Conservation (phyloP, 1,140 invertebrate species). For the Pogonus chalceus region DNA sequence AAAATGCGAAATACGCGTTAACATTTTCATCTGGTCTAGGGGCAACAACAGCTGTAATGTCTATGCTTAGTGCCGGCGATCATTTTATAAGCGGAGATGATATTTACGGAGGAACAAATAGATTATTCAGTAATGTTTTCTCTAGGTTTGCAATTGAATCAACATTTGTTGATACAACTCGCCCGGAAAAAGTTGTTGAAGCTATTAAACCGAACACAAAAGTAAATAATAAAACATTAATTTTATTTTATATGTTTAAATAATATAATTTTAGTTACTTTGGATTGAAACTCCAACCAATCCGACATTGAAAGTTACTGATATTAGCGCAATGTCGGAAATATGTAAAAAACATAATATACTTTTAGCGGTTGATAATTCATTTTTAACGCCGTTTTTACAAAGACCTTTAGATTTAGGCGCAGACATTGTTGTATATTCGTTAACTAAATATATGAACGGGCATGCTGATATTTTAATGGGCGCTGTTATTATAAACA, state of each 20-base stretch:
- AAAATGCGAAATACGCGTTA: slow-evolving; percentile 79
- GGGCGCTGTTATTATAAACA: slow-evolving; percentile 57
- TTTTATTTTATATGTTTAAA: slow-evolving; percentile 9
- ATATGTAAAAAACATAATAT: slow-evolving; percentile 49
- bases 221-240: slow-evolving; percentile 37
- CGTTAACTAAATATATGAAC: slow-evolving; percentile 80
- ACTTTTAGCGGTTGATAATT: slow-evolving; percentile 73
- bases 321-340: slow-evolving; percentile 54
- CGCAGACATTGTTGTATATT: slow-evolving; percentile 70
- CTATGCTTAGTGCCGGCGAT: slow-evolving; percentile 74
- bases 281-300: slow-evolving; percentile 83
- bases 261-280: slow-evolving; percentile 49
- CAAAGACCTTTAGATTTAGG: slow-evolving; percentile 69
- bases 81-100: slow-evolving; percentile 89
- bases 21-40: slow-evolving; percentile 86
- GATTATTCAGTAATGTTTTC: slow-evolving; percentile 51
- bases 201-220: slow-evolving; percentile 77
- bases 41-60: slow-evolving; percentile 62
- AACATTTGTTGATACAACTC: slow-evolving; percentile 71
- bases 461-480: slow-evolving; percentile 79
- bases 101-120: slow-evolving; percentile 88
- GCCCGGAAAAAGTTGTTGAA: slow-evolving; percentile 53
- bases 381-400: slow-evolving; percentile 71
- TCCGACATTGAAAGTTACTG: slow-evolving; percentile 65
- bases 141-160: slow-evolving; percentile 57